Base-by-base conservation (phyloP, 2,888 invertebrate genomes). In the Onchidella celtica region DNA sequence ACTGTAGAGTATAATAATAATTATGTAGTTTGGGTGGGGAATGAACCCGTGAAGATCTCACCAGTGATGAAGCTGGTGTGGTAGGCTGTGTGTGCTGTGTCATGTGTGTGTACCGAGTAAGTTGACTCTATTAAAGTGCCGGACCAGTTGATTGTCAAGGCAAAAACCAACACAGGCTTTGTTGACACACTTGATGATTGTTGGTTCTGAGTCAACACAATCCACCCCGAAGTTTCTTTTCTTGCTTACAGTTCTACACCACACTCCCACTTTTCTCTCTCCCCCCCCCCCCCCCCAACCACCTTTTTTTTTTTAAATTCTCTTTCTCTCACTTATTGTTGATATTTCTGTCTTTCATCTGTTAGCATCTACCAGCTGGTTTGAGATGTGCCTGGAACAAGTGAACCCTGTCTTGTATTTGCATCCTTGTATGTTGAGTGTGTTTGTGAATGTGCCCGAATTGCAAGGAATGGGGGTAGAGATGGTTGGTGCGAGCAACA, bases 181-280 rank as follows among this genome's bases (percentile, higher is more conserved):
- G 77, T 77, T 77, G 66, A 77, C 68, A n/a, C 55, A 27, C 47
- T 66, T 77, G 77, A 77, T 77, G 66, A 77, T 77, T 77, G 77
- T 77, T 77, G 77, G 66, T 66, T 32, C 77, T 77, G 40, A 55
- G 77, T 57, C 66, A 77, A 77, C 68, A 77, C n/a, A 55, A 47
- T 55, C 68, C 55, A 68, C 77, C 77, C 68, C 55, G 24, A 59
- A 59, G 55, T 72, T 72, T n/a, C n/a, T n/a, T n/a, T n/a, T n/a
- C n/a, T n/a, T n/a, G n/a, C n/a, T n/a, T n/a, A n/a, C n/a, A n/a
- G n/a, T n/a, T n/a, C n/a, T n/a, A n/a, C n/a, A n/a, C n/a, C n/a
- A n/a, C n/a, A n/a, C n/a, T n/a, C n/a, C n/a, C n/a, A n/a, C n/a
- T n/a, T n/a, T n/a, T n/a, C n/a, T n/a, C n/a, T n/a, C n/a, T n/a